Percentiles rank a stretch among this genome's conserved stretches.
These are phyloP conservation scores for Apomyelois bistriatella DNA, from an alignment of 2,888 invertebrate genomes.

Conservation along the genomic window DNA sequence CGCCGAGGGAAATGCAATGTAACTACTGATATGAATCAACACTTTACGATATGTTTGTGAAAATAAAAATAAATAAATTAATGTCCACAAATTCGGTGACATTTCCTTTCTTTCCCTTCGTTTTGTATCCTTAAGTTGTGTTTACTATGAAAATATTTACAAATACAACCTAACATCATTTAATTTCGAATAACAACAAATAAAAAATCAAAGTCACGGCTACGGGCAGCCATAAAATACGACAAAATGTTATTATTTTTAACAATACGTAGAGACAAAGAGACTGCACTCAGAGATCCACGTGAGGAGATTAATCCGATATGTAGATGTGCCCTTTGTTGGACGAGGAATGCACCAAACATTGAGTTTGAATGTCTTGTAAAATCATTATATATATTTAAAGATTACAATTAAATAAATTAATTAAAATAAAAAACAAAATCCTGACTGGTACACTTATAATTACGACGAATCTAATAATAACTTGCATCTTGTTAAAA, in stretches of 20 bases:
- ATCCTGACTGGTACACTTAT: no score
- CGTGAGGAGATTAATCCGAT: neutral
- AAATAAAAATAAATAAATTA: no score
- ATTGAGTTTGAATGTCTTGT: neutral
- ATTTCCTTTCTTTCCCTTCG: no score
- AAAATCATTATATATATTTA: neutral
- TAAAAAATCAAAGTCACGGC: slow-evolving; percentile 8
- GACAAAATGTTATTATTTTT: slow-evolving; percentile 11
- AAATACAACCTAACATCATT: neutral
- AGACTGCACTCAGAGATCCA: neutral
- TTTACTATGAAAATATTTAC: neutral
- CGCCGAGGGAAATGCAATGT: no score
- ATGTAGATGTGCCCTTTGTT: slow-evolving; percentile 7
- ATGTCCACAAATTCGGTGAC: no score
- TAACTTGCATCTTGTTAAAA: no score
- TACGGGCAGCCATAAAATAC: slow-evolving; percentile 1
- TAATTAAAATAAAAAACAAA: no score
- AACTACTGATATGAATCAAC: no score
- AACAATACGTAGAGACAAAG: slow-evolving; percentile 9
- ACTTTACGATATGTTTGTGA: no score
- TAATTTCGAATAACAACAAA: neutral
- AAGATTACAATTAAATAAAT: neutral
- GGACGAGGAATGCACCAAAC: neutral
- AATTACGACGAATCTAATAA: no score
- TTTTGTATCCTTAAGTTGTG: no score